Conservation (phyloP, 2,888 invertebrate species). For the Drosophila ustulata region DNA sequence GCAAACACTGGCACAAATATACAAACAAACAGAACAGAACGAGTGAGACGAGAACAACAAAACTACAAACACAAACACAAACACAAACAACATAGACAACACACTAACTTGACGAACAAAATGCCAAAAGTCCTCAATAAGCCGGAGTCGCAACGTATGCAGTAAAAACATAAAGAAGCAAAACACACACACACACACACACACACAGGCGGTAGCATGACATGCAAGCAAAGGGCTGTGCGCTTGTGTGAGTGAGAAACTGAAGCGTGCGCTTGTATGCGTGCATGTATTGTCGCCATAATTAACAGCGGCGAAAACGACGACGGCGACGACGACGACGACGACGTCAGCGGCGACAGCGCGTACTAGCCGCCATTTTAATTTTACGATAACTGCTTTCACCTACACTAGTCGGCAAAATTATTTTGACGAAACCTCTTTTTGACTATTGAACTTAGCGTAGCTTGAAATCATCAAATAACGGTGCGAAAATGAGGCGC, state of each 20-base stretch:
- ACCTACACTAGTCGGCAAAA: too few species aligned
- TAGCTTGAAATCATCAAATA: too few species aligned
- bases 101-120: conserved; percentile 47
- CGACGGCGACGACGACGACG: conserved; percentile 18
- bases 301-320: conserved; percentile 61
- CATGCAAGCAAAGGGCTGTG: conserved; percentile 55
- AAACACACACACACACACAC: conserved; percentile 11
- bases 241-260: conserved; percentile 29
- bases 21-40: conserved; percentile 31
- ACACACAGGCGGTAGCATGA: conserved; percentile 24
- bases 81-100: conserved; percentile 33
- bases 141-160: conserved; percentile 68
- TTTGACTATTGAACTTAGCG: too few species aligned
- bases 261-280: conserved; percentile 48
- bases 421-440: too few species aligned
- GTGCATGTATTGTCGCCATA: conserved; percentile 77
- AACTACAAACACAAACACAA: conserved; percentile 29
- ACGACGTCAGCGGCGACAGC: conserved; percentile 61
- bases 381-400: conserved; percentile 81
- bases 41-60: neutral
- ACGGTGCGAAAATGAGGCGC: too few species aligned
- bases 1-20: conserved; percentile 52
- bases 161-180: conserved; percentile 58
- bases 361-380: conserved; percentile 80
- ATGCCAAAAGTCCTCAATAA: conserved; percentile 73